phyloP scores from a whole-genome alignment of 2,888 invertebrate genomes.

The Minunthozetes semirufus region DNA sequence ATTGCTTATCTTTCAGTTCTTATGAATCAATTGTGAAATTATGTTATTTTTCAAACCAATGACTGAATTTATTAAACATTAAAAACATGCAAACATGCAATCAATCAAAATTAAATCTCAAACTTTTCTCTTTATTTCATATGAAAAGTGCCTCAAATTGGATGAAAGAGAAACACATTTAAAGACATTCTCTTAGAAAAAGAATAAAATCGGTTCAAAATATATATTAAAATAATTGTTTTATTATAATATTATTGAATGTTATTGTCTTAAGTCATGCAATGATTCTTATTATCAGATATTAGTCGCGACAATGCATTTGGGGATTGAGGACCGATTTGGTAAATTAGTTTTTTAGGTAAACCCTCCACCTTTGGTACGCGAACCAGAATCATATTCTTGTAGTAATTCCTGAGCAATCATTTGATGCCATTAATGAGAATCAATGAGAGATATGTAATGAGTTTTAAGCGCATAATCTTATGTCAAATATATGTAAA shows the following conservation, averaged over 20 bases:
- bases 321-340: slow-evolving; percentile 49
- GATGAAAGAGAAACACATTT: too few species aligned
- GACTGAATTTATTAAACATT: background rate
- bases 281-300: background rate
- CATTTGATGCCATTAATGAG: too few species aligned
- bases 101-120: background rate
- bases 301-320: slow-evolving; percentile 16
- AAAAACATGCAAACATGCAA: background rate
- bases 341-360: slow-evolving; percentile 49
- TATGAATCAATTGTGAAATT: background rate
- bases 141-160: background rate
- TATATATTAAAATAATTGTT: background rate
- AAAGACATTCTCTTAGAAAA: background rate
- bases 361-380: slow-evolving; percentile 50
- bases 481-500: too few species aligned
- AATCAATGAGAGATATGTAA: too few species aligned
- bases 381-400: slow-evolving; percentile 48
- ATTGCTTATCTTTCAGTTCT: background rate
- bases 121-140: background rate
- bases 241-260: background rate
- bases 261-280: background rate
- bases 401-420: slow-evolving; percentile 43
- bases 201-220: background rate
- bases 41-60: background rate
- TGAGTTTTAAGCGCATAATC: too few species aligned